Base-by-base conservation (phyloP, 1,140 invertebrate genomes). In the Pantala flavescens region DNA sequence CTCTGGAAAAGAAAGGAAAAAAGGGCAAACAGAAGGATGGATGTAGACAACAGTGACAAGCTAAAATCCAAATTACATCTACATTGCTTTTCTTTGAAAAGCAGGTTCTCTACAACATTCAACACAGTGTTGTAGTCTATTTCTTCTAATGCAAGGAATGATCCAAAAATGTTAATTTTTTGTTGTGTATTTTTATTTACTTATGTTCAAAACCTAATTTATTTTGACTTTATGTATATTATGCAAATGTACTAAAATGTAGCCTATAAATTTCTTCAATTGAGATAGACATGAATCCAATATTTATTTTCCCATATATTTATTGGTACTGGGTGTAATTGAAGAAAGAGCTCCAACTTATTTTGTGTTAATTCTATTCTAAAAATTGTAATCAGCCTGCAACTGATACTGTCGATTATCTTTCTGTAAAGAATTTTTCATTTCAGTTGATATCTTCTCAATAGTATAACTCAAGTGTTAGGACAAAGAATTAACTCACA, bases 1-100 rank as follows among this genome's bases (percentile, higher is more conserved):
- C 84, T 0, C 80, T 85, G 23, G 81, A 82, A 73, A 85, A 86
- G 73, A 85, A 86, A 70, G 83, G 83, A 72, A 85, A 85, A 73
- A 81, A 85, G 7, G 84, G 84, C 71, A 81, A 83, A 23, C 81
- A 83, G 0, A 85, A 85, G 78, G 83, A 85, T 71, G 80, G 84
- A 1, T 86, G 84, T 77, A 85, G 84, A 73, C 84, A 84, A 63
- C 84, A 86, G 74, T 85, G 77, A 78, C 49, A 2, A 36, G 28
- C 28, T 63, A 14, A 19, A 63, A 63, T 12, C n/a, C 49, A 63
- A 63, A 21, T 63, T 63, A 19, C 12, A 19, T 19, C 16, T 63
- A 3, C 49, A 63, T 7, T 7, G 49, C 49, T 63, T 63, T 63
- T 49, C 9, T 14, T 63, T 14, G 49, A 36, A 9, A 21, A 63